Evolutionary conservation across 2,113 vertebrate species (phyloP).

Genomic region (Pardalotus punctatus): DNA sequence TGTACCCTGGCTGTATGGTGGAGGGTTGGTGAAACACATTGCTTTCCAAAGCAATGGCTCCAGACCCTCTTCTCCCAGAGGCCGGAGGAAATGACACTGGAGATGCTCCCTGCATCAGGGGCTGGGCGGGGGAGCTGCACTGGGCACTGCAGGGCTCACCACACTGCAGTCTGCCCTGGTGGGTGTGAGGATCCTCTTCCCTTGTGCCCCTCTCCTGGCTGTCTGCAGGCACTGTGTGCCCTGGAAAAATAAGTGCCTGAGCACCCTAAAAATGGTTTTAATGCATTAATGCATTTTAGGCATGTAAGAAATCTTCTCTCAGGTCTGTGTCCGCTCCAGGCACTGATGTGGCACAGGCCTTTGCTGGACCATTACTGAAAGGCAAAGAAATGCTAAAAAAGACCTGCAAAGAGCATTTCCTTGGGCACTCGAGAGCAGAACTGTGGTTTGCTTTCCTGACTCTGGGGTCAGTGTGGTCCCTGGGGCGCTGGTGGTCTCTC

Average conservation of each 20-base stretch:
- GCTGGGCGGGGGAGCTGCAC: not conserved
- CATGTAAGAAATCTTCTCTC: not conserved
- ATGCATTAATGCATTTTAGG: not conserved
- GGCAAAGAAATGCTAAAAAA: not conserved
- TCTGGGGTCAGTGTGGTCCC: not conserved
- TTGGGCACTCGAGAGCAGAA: fast-evolving
- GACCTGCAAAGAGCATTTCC: not conserved
- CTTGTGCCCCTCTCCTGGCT: not conserved
- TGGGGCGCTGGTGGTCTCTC: not conserved
- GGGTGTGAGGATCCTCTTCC: not conserved
- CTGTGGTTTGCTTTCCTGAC: fast-evolving
- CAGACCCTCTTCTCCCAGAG: not conserved
- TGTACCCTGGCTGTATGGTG: not conserved
- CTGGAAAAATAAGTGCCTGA: not conserved
- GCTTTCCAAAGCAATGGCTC: not conserved
- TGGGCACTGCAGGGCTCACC: not conserved
- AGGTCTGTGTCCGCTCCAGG: fast-evolving
- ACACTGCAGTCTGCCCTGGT: not conserved
- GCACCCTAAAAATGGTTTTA: not conserved
- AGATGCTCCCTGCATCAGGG: not conserved
- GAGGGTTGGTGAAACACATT: fast-evolving
- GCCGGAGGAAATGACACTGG: not conserved
- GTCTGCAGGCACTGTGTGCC: not conserved
- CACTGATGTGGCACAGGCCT: not conserved
- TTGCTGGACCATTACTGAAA: not conserved